Evolutionary conservation across 1,140 invertebrate species (phyloP).

Genomic region (Ceratitis capitata): DNA sequence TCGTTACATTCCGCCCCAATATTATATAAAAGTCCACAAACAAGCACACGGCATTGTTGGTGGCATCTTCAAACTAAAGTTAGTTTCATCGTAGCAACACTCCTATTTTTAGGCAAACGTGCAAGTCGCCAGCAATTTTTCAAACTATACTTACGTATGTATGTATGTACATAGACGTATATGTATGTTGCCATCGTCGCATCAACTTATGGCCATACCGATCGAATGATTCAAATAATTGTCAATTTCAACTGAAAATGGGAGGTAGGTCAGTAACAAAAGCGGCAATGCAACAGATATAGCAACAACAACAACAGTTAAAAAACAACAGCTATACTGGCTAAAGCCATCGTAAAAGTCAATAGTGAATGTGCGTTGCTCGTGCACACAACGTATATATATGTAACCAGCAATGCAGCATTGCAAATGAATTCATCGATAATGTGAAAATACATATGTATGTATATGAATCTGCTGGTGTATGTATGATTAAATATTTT

Average conservation of each 20-base stretch:
- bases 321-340: neutral
- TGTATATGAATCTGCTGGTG: no score
- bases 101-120: neutral
- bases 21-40: neutral
- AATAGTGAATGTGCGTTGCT: neutral
- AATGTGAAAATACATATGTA: neutral
- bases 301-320: neutral
- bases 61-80: neutral
- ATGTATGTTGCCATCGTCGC: neutral
- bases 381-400: no score
- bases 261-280: slow-evolving; percentile 35
- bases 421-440: no score
- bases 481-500: neutral
- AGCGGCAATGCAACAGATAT: neutral
- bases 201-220: neutral
- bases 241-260: slow-evolving; percentile 23
- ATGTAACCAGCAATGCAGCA: no score
- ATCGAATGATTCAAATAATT: slow-evolving; percentile 17
- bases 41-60: neutral
- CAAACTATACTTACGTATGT: neutral
- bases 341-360: neutral
- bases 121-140: no score
- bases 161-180: neutral
- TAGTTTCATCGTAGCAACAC: neutral
- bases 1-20: no score